phyloP scores from a whole-genome alignment of 2,888 invertebrate genomes.

The Ptilodon capucinus region DNA sequence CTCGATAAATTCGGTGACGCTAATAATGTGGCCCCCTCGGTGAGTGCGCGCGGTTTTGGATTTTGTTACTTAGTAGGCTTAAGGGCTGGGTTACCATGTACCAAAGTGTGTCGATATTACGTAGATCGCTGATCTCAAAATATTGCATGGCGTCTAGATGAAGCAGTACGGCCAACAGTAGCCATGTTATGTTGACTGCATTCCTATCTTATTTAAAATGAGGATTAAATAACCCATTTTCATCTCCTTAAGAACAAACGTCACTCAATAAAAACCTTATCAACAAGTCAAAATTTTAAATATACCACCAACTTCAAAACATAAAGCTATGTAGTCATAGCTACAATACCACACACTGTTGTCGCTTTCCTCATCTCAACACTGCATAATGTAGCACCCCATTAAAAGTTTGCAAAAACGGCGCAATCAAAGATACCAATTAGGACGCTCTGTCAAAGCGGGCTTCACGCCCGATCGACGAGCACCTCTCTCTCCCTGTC shows the following conservation, averaged over 20 bases:
- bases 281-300: not conserved
- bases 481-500: slow-evolving; percentile 3
- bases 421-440: slow-evolving; percentile 6
- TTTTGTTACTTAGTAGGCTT: slow-evolving; percentile 39
- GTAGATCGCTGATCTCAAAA: not conserved
- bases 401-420: slow-evolving; percentile 1
- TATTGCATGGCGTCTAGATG: not conserved
- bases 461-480: slow-evolving; percentile 1
- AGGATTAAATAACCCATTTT: too few species aligned
- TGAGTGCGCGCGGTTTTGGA: slow-evolving; percentile 51
- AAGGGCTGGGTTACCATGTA: not conserved
- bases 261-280: too few species aligned
- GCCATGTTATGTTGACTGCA: too few species aligned
- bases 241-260: too few species aligned
- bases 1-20: slow-evolving; percentile 73
- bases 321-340: not conserved
- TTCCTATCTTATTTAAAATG: too few species aligned
- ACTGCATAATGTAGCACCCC: not conserved
- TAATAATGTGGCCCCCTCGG: slow-evolving; percentile 61
- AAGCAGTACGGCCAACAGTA: too few species aligned
- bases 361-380: not conserved
- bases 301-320: not conserved
- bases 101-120: not conserved
- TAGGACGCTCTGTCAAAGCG: slow-evolving; percentile 3
- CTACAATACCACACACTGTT: not conserved